Percentiles rank a stretch among this genome's conserved stretches.
Conservation (phyloP, 2,888 invertebrate genomes). For the Plebejus argus region DNA sequence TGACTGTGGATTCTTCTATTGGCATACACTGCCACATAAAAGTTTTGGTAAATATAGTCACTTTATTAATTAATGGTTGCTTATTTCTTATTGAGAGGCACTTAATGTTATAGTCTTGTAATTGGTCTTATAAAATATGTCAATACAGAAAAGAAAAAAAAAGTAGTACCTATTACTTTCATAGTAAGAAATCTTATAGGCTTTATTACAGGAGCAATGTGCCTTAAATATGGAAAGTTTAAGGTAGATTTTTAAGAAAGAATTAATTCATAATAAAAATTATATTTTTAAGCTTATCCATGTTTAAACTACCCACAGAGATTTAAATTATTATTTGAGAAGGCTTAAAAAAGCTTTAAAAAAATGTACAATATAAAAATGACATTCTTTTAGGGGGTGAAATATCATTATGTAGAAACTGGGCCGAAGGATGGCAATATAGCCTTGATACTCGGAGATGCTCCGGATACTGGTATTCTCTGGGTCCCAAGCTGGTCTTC, state of each 20-base stretch:
- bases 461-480: constrained; percentile 63
- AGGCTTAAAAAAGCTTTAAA: too few species aligned
- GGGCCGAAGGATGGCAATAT: constrained; percentile 63
- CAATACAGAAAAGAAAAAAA: too few species aligned
- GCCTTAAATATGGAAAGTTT: too few species aligned
- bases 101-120: too few species aligned
- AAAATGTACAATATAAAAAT: neutral
- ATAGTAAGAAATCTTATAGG: too few species aligned
- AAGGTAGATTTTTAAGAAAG: too few species aligned
- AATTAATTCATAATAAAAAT: too few species aligned
- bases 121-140: too few species aligned
- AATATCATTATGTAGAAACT: constrained; percentile 75
- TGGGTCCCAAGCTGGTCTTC: constrained; percentile 66
- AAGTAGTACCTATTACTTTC: too few species aligned
- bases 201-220: too few species aligned
- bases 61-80: neutral
- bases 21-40: constrained; percentile 74
- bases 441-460: constrained; percentile 67
- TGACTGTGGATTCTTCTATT: constrained; percentile 67
- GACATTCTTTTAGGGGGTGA: constrained; percentile 60
- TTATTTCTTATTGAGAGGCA: neutral
- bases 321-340: neutral
- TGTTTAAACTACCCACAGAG: neutral
- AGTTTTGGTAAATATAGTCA: constrained; percentile 61
- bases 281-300: neutral